Conservation (phyloP, 2,888 invertebrate genomes). For the Andrena chrysosceles region DNA sequence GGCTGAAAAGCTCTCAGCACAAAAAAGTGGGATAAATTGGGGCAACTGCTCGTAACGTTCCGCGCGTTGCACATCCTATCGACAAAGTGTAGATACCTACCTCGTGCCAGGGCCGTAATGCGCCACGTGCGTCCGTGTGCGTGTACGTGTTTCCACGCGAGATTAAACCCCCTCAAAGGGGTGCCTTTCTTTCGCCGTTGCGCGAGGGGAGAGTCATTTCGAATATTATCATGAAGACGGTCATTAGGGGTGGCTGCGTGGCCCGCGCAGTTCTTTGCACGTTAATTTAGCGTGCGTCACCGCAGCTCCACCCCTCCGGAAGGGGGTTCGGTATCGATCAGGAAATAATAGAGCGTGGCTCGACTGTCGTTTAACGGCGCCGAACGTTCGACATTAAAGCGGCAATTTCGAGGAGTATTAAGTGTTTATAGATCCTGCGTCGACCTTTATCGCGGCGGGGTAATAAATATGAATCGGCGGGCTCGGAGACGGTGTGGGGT, state of each 20-base stretch:
- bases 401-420: slow-evolving; percentile 41
- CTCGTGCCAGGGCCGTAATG: slow-evolving; percentile 34
- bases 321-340: slow-evolving; percentile 38
- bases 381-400: slow-evolving; percentile 24
- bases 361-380: slow-evolving; percentile 25
- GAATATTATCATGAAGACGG: slow-evolving; percentile 46
- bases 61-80: slow-evolving; percentile 62
- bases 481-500: no score
- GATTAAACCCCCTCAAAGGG: slow-evolving; percentile 50
- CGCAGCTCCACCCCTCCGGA: neutral
- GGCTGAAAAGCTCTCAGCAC: slow-evolving; percentile 66
- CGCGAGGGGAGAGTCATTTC: neutral
- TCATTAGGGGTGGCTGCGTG: slow-evolving; percentile 6
- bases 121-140: slow-evolving; percentile 6
- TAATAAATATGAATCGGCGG: slow-evolving; percentile 23
- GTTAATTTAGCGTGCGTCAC: slow-evolving; percentile 17
- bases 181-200: neutral
- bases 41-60: slow-evolving; percentile 72
- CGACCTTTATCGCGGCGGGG: slow-evolving; percentile 5
- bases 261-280: slow-evolving; percentile 26
- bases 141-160: slow-evolving; percentile 34
- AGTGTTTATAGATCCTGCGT: slow-evolving; percentile 46
- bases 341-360: slow-evolving; percentile 41
- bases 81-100: slow-evolving; percentile 63
- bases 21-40: slow-evolving; percentile 73